Evolutionary conservation across 2,113 vertebrate genomes (phyloP), one percentile per base, ranked within the genome.

Genomic region (Rhinolophus ferrumequinum): DNA sequence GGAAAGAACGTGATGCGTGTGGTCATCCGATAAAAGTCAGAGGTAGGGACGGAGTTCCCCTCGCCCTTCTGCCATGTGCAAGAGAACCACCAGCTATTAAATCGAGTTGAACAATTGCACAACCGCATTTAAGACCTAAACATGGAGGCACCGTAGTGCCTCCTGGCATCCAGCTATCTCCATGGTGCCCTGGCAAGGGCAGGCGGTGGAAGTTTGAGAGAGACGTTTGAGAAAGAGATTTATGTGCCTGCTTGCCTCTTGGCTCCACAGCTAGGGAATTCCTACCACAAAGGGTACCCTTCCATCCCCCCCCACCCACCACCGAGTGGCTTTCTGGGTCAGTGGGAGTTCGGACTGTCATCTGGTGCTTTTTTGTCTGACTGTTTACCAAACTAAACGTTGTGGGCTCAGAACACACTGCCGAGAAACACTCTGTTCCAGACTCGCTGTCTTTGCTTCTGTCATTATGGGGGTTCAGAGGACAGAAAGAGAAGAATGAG

Each of bases 331-430:
- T 0, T 66, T 79, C 89, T 54, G 84, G 90, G 76, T 73, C 97
- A 84, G 44, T 60, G 56, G 67, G 73, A 30, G 41, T 44, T 52
- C 82, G 38, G 82, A 44, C 72, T 93, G 38, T 88, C 28, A 1
- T 82, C 86, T 80, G 88, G 73, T 5, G 7, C 72, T 72, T 79
- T 11, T 86, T 82, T 84, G 47, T 93, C 62, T 50, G 87, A 56
- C 80, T 95, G n/a, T 85, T 96, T 75, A 82, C 94, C 35, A 41
- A 72, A 81, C 15, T n/a, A 52, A 90, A 41, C 14, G 0, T 30
- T 18, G 24, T 35, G 18, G 73, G 38, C 76, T 64, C 80, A 64
- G 50, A 88, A 60, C 75, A 54, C 15, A 60, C 47, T 44, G 56
- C 62, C 13, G 67, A 35, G 87, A 75, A 87, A 94, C 69, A 5